A percentile compares a stretch with the other conserved stretches of the same genome.
Evolutionary conservation across 1,140 invertebrate species (phyloP).

Genomic region (Lepidurus apus): DNA sequence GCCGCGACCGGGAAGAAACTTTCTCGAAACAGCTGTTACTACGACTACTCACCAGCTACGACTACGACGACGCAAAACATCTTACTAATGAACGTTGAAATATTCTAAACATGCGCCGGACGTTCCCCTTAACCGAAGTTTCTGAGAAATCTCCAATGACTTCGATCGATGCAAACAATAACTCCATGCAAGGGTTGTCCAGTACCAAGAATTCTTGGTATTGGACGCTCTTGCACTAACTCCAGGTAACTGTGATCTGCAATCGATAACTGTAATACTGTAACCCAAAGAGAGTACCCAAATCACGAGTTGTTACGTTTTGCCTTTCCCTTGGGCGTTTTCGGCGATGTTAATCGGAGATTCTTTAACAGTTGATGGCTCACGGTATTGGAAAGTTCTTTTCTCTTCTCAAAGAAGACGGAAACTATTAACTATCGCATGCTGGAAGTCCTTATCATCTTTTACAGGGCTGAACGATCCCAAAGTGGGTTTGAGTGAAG

Average conservation of each 20-base stretch:
- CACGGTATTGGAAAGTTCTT: constrained; percentile 16
- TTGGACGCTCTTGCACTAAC: not conserved
- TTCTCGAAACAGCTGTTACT: constrained; percentile 4
- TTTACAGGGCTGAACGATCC: not conserved
- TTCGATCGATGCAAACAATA: too few relatives aligned
- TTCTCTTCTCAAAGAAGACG: not conserved
- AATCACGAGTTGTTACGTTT: not conserved
- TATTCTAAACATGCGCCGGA: not conserved
- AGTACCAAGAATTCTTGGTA: too few relatives aligned
- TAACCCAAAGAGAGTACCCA: not conserved
- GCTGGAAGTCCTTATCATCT: not conserved
- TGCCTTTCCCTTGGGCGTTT: constrained; percentile 18
- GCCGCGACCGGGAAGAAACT: not conserved
- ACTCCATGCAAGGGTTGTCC: too few relatives aligned
- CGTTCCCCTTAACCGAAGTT: not conserved
- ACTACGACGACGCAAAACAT: not conserved
- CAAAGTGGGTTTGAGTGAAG: not conserved
- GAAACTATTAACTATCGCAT: not conserved
- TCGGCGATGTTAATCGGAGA: not conserved
- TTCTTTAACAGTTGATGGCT: not conserved
- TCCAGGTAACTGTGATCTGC: not conserved
- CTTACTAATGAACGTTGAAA: not conserved
- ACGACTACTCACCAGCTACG: not conserved
- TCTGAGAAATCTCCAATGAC: not conserved
- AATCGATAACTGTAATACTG: too few relatives aligned